Base-by-base conservation (phyloP, 2,888 invertebrate species). In the Cephus pulcher region DNA sequence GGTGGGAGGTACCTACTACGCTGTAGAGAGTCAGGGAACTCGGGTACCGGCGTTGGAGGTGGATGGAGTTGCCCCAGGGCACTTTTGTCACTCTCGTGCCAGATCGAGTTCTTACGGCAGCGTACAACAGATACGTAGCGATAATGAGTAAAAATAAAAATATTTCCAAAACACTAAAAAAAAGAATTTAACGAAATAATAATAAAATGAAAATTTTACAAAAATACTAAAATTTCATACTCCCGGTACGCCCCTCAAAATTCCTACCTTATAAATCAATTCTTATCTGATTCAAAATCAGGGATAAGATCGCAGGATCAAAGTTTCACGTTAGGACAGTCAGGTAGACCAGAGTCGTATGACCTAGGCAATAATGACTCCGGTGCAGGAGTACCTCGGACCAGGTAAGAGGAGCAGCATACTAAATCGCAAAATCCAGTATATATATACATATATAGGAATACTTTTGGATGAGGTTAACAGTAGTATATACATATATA, bases 1-100 rank as follows among this genome's bases (percentile, higher is more conserved):
- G 79, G 79, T 80, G 78, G 80, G 78, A 81, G 78, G 78, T 78
- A 79, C 80, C 80, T 79, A 77, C 79, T 73, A 77, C 78, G 78
- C 79, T 34, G 35, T 75, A 79, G 79, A 80, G 80, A 83, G 82
- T 80, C 76, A 76, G 73, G 81, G 56, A 56, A 56, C 56, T 56
- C 56, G 56, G 9, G 56, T 56, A 9, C 23, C 9, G 56, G 35
- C 35, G 12, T 4, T 4, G 9, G 23, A 23, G 32, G 9, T 37
- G 37, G 34, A 35, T 33, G 73, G 82, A 80, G 79, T 78, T 83
- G 81, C 82, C 86, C 78, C 83, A 84, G 88, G 87, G 88, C 83
- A 84, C 84, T 88, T 86, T 87, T 83, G 84, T 83, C 85, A 86
- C 86, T 85, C 86, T 84, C 84, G 82, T 84, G 84, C 82, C 80